These are phyloP conservation scores for Corythornis vintsioides DNA, from an alignment of 2,113 vertebrate species.

Conservation along the genomic window DNA sequence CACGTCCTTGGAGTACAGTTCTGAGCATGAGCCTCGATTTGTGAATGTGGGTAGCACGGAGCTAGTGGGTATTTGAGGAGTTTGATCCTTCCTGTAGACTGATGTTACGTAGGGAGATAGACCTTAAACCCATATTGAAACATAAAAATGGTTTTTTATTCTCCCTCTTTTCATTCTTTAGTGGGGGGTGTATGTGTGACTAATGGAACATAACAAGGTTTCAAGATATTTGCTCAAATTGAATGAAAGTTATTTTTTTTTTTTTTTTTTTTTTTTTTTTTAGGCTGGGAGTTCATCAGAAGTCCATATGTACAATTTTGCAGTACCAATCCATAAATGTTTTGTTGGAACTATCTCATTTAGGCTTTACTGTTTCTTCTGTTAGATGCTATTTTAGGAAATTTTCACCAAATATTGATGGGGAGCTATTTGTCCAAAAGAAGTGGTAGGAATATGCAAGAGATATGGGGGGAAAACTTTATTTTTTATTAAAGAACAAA, in stretches of 20 bases:
- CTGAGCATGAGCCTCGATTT: background rate
- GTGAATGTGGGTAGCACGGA: background rate
- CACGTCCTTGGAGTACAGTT: background rate
- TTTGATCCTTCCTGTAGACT: background rate
- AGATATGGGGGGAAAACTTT: background rate
- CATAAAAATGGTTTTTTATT: background rate
- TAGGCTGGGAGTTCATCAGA: fast-evolving
- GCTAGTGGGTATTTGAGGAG: background rate
- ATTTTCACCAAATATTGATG: background rate
- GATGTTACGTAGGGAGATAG: background rate
- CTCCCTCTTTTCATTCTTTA: fast-evolving
- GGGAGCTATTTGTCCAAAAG: background rate
- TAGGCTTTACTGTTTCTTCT: background rate
- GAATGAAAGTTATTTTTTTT: background rate
- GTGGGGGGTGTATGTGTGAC: fast-evolving
- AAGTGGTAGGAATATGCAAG: background rate
- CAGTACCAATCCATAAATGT: background rate
- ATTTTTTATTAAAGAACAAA: background rate
- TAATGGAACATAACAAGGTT: background rate
- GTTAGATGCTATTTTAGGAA: background rate
- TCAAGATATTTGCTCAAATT: background rate
- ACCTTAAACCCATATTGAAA: background rate
- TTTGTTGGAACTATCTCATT: background rate
- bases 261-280: background rate
- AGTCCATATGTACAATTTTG: background rate